A percentile compares a stretch with the other conserved stretches of the same genome.
Conservation (phyloP, 2,888 invertebrate species). For the Pheosia gnoma region DNA sequence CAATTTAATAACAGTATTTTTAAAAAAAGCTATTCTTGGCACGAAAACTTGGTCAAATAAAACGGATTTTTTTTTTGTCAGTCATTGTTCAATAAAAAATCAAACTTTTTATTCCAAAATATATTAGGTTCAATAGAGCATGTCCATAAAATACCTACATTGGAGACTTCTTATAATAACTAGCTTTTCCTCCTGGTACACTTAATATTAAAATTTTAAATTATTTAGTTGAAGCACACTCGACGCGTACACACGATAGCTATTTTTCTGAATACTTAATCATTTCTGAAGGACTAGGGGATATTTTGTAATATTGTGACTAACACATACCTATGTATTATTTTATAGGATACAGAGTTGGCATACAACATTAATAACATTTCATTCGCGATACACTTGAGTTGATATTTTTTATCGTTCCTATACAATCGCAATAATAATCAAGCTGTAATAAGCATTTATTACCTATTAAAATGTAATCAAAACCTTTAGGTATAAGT, state of each 20-base stretch:
- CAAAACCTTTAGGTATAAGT: slow-evolving; percentile 23
- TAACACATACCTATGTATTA: not conserved
- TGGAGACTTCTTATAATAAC: not conserved
- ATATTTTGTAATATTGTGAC: too few species aligned
- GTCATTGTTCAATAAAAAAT: slow-evolving; percentile 6
- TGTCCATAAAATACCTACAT: slow-evolving; percentile 4
- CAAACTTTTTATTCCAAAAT: slow-evolving; percentile 1
- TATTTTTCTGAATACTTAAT: too few species aligned
- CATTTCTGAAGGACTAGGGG: too few species aligned
- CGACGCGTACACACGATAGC: too few species aligned
- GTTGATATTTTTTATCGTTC: not conserved
- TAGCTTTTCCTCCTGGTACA: not conserved
- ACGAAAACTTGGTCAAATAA: slow-evolving; percentile 4
- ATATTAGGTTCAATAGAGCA: slow-evolving; percentile 6
- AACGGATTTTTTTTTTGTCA: not conserved
- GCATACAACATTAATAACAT: not conserved
- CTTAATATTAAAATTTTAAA: not conserved
- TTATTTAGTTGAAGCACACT: too few species aligned
- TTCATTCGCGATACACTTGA: not conserved
- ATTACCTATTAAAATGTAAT: slow-evolving; percentile 41
- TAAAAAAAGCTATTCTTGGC: not conserved
- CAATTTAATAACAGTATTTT: not conserved
- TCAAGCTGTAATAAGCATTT: slow-evolving; percentile 36
- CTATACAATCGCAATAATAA: slow-evolving; percentile 35
- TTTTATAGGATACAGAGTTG: not conserved